Evolutionary conservation across 2,888 invertebrate species (phyloP).

Genomic region (Rhimphoctona megacephalus): DNA sequence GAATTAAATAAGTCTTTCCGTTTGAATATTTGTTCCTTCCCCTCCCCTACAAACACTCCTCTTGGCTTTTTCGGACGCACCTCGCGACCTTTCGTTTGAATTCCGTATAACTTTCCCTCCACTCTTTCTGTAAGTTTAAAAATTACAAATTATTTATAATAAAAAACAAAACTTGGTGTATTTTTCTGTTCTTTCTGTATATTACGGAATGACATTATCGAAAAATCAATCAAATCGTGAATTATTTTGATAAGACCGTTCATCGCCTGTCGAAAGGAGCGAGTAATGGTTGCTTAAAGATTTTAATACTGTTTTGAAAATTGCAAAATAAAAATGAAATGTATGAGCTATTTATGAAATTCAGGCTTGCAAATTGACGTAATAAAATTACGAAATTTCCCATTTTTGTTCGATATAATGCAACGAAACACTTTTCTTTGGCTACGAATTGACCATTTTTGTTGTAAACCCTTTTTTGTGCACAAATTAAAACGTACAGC

Average conservation of each 20-base stretch:
- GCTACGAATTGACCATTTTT: not conserved
- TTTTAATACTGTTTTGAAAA: not conserved
- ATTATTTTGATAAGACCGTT: no score
- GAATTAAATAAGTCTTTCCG: constrained; percentile 85
- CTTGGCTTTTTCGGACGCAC: constrained; percentile 99
- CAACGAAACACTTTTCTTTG: not conserved
- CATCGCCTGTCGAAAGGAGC: not conserved
- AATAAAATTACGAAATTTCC: not conserved
- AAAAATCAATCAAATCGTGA: not conserved
- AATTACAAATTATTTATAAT: constrained; percentile 1
- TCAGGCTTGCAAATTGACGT: not conserved
- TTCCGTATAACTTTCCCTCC: constrained; percentile 98
- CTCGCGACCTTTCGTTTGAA: constrained; percentile 99
- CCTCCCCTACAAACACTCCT: constrained; percentile 95
- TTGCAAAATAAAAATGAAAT: not conserved
- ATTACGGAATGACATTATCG: not conserved
- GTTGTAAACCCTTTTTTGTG: not conserved
- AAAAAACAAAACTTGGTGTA: not conserved
- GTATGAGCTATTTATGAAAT: not conserved
- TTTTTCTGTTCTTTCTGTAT: constrained; percentile 99
- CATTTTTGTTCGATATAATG: not conserved
- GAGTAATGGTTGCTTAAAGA: no score
- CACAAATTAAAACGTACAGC: constrained; percentile 89
- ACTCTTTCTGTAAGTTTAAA: constrained; percentile 94
- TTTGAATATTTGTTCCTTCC: constrained; percentile 85